Evolutionary conservation across 2,113 vertebrate species (phyloP).

Genomic region (Anarrhichthys ocellatus): DNA sequence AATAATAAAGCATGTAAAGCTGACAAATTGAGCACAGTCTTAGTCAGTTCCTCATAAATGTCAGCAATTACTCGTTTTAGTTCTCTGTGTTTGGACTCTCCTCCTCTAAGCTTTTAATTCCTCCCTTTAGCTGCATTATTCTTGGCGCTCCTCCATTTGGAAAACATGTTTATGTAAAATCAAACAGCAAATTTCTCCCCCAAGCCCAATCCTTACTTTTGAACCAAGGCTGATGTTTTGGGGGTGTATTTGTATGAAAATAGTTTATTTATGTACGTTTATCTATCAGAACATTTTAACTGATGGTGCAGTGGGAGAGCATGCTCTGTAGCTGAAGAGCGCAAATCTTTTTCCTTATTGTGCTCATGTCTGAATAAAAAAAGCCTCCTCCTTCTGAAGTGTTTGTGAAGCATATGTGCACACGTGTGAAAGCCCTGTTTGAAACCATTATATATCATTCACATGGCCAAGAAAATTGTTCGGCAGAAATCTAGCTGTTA

Average conservation of each 20-base stretch:
- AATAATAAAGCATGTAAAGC: not conserved
- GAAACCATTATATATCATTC: not conserved
- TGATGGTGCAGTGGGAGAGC: constrained; percentile 5
- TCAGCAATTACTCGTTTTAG: constrained; percentile 3
- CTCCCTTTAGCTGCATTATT: not conserved
- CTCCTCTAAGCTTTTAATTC: not conserved
- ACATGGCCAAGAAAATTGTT: not conserved
- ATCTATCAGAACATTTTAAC: not conserved
- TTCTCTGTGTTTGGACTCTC: not conserved
- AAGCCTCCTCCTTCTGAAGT: not conserved
- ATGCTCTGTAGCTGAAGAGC: not conserved
- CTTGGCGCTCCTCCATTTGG: constrained; percentile 12
- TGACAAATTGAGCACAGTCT: not conserved
- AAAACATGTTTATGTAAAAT: constrained; percentile 7
- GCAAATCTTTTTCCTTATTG: not conserved
- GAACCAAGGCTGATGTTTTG: not conserved
- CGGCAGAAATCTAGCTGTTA: not conserved
- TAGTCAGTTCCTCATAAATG: not conserved
- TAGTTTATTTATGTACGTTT: constrained; percentile 31
- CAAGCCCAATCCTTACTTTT: not conserved
- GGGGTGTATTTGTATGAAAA: not conserved
- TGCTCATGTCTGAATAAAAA: constrained; percentile 13
- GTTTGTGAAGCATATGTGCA: not conserved
- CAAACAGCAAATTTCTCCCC: not conserved
- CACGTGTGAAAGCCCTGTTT: not conserved